These are phyloP conservation scores for Tachina grossa DNA, from an alignment of 2,888 invertebrate species.

Conservation along the genomic window DNA sequence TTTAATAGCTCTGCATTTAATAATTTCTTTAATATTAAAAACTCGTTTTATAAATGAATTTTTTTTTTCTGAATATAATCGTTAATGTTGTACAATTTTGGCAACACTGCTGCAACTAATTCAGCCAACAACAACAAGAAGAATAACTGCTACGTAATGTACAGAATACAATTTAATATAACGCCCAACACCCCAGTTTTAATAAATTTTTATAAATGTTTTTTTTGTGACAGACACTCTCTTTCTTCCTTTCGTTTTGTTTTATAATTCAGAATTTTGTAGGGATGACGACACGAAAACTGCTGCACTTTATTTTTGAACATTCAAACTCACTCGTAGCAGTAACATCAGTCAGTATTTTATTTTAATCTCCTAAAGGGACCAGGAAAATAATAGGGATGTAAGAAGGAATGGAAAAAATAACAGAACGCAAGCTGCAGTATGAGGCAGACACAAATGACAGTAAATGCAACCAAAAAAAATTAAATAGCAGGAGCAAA, in stretches of 20 bases:
- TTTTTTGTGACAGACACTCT: constrained; percentile 45
- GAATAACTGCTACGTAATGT: constrained; percentile 39
- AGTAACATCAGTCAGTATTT: constrained; percentile 47
- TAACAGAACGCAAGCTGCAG: constrained; percentile 29
- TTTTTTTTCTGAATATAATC: too few species aligned
- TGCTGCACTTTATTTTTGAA: constrained; percentile 23
- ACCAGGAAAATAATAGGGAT: constrained; percentile 39
- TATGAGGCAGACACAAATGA: constrained; percentile 50
- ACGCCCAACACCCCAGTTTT: constrained; percentile 62
- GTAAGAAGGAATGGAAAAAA: not conserved
- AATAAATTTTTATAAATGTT: constrained; percentile 64
- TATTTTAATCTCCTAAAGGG: constrained; percentile 69
- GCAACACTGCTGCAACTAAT: not conserved
- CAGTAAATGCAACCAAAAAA: constrained; percentile 21
- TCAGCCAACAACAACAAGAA: not conserved
- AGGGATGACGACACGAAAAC: constrained; percentile 38
- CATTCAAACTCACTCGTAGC: constrained; percentile 13
- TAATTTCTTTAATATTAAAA: too few species aligned
- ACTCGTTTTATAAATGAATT: too few species aligned
- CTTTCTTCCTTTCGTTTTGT: constrained; percentile 56
- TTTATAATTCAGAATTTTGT: constrained; percentile 39
- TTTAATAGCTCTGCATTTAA: too few species aligned
- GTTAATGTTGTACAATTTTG: constrained; percentile 14
- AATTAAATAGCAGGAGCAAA: not conserved
- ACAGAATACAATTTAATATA: constrained; percentile 67